A percentile compares a stretch with the other conserved stretches of the same genome.
Conservation (phyloP, 2,888 invertebrate genomes). For the Mayetiola destructor region DNA sequence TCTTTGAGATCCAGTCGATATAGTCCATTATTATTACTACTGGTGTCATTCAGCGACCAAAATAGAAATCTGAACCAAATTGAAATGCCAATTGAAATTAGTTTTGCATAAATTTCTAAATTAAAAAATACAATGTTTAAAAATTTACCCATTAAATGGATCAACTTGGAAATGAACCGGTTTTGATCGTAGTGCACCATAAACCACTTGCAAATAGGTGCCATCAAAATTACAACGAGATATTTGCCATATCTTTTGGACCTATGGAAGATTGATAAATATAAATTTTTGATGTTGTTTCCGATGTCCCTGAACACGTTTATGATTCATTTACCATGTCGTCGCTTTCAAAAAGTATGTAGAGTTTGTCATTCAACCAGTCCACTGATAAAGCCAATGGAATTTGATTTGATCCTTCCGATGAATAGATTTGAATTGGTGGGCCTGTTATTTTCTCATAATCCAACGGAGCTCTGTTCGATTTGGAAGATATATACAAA, state of each 20-base stretch:
- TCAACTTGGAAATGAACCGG: constrained; percentile 78
- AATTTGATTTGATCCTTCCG: constrained; percentile 43
- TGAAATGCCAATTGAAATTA: constrained; percentile 12
- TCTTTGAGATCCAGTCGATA: constrained; percentile 64
- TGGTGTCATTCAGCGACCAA: constrained; percentile 47
- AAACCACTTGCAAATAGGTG: constrained; percentile 49
- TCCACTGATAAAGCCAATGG: constrained; percentile 67
- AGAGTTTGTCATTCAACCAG: constrained; percentile 76
- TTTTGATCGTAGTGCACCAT: constrained; percentile 51
- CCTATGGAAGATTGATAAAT: constrained; percentile 19
- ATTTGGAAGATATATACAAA: constrained; percentile 21
- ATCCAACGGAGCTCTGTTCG: constrained; percentile 21
- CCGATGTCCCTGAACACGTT: too few species aligned
- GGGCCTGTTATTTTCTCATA: constrained; percentile 25
- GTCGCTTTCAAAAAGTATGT: constrained; percentile 60
- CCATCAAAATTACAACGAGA: constrained; percentile 63
- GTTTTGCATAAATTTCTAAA: background rate
- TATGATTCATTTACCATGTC: constrained; percentile 30
- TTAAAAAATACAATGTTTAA: background rate
- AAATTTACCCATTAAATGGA: constrained; percentile 73
- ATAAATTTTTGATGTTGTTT: constrained; percentile 22
- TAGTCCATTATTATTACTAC: constrained; percentile 43
- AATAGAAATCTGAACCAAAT: constrained; percentile 52
- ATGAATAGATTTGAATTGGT: constrained; percentile 37
- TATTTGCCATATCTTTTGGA: constrained; percentile 49